Evolutionary conservation across 2,113 vertebrate species (phyloP), one percentile per base, ranked within the genome.

Genomic region (Hydropotes inermis): DNA sequence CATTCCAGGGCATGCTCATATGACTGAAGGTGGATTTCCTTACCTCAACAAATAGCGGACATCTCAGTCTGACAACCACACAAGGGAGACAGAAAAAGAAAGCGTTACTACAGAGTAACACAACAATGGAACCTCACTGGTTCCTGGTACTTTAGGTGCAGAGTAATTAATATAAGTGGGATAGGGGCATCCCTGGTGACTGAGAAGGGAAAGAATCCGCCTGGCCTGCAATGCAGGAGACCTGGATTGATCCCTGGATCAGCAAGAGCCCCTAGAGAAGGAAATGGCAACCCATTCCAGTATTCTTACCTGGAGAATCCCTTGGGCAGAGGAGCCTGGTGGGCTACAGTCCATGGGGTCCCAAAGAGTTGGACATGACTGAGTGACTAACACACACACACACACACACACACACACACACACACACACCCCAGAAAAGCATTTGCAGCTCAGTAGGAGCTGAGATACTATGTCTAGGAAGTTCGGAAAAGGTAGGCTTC

Each of bases 131-230:
- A 64, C 0, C 45, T 15, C 39, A 30, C 10, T 11, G 55, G 13
- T 12, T 30, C 23, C 28, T n/a, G 19, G 19, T 28, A 30, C 0
- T 14, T 11, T 23, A 28, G 61, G 33, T 47, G 13, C 58, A n/a
- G 4, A 36, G 13, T 39, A 7, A n/a, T 25, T 39, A 7, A n/a
- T 25, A 30, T 0, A 15, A 2, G 3, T 52, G 30, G 52, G 10
- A 43, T 10, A 30, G 21, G 21, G 70, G 36, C 0, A 2, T 7
- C 5, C 36, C 70, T 43, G 70, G 70, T 25, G 70, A 36, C 70
- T 74, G 70, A 25, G 70, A 43, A 7, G 70, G 70, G 13, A 25
- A 74, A 43, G 36, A 74, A 11, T 43, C 70, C 3, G 11, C 11
- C 12, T 43, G 36, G 11, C 11, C 12, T 43, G 36, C 11, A 14